Evolutionary conservation across 1,140 invertebrate species (phyloP).

Genomic region (Glossosoma conforme): DNA sequence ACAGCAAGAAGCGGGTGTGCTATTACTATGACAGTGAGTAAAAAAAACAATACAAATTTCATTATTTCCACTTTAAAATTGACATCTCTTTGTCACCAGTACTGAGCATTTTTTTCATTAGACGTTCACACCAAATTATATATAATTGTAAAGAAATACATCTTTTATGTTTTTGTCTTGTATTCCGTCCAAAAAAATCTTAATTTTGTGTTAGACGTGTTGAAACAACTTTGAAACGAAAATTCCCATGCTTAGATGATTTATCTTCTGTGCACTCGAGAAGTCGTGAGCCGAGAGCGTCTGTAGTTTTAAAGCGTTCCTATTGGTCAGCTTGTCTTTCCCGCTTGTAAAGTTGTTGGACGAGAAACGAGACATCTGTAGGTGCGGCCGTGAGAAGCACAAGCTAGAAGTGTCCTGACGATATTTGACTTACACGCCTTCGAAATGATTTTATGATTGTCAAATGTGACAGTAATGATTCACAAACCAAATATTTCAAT

Average conservation of each 20-base stretch:
- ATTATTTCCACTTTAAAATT: too few relatives aligned
- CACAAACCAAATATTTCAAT: too few relatives aligned
- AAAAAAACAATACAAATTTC: too few relatives aligned
- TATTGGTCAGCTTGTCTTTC: constrained; percentile 33
- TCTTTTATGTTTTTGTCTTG: too few relatives aligned
- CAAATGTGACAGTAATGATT: too few relatives aligned
- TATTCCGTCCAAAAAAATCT: too few relatives aligned
- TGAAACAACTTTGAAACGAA: neutral
- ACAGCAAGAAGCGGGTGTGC: constrained; percentile 90
- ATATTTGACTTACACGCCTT: constrained; percentile 4
- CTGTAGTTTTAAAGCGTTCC: constrained; percentile 33
- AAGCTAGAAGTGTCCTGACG: constrained; percentile 18
- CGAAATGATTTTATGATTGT: constrained; percentile 7
- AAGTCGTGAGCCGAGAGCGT: too few relatives aligned
- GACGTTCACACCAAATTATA: too few relatives aligned
- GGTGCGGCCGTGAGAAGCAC: constrained; percentile 12
- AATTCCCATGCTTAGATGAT: constrained; percentile 16
- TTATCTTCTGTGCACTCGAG: constrained; percentile 35
- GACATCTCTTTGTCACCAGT: too few relatives aligned
- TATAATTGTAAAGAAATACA: too few relatives aligned
- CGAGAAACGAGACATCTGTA: neutral
- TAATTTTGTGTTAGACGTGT: too few relatives aligned
- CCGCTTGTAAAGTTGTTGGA: constrained; percentile 7
- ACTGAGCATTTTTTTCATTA: too few relatives aligned
- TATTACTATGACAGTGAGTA: constrained; percentile 99